Conservation (phyloP, 2,797 vertebrate species). For the Caiman crocodilus region DNA sequence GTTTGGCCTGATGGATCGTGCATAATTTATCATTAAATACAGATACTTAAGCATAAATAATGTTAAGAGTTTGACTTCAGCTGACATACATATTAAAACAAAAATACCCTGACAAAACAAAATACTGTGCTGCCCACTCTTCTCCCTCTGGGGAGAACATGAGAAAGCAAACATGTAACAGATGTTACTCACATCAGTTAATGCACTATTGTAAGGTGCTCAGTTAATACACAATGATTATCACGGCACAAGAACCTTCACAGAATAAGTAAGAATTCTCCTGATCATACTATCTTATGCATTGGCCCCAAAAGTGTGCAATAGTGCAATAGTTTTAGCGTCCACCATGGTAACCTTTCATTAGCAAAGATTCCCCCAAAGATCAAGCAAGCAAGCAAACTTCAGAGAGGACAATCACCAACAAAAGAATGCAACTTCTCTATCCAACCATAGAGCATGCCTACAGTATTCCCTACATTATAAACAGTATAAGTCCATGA, state of each 20-base stretch:
- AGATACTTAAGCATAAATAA: too few relatives aligned
- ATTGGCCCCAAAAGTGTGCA: too few relatives aligned
- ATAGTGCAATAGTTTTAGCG: too few relatives aligned
- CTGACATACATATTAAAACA: not conserved
- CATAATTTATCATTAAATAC: too few relatives aligned
- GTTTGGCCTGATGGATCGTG: too few relatives aligned
- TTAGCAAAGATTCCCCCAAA: not conserved
- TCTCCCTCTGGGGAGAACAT: not conserved
- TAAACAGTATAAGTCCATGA: not conserved
- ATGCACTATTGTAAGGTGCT: not conserved
- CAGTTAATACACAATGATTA: not conserved
- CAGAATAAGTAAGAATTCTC: not conserved
- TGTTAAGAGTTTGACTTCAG: too few relatives aligned
- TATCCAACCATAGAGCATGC: not conserved
- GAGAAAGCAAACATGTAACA: not conserved
- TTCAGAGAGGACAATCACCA: not conserved
- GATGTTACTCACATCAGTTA: not conserved
- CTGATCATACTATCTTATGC: not conserved
- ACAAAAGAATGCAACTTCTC: not conserved
- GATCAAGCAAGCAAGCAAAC: not conserved
- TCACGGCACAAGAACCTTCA: not conserved
- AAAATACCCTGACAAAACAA: not conserved
- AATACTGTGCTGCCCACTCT: not conserved
- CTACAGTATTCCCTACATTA: too few relatives aligned
- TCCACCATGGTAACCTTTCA: not conserved